Conservation (phyloP, 1,140 invertebrate genomes). For the Riptortus pedestris region DNA sequence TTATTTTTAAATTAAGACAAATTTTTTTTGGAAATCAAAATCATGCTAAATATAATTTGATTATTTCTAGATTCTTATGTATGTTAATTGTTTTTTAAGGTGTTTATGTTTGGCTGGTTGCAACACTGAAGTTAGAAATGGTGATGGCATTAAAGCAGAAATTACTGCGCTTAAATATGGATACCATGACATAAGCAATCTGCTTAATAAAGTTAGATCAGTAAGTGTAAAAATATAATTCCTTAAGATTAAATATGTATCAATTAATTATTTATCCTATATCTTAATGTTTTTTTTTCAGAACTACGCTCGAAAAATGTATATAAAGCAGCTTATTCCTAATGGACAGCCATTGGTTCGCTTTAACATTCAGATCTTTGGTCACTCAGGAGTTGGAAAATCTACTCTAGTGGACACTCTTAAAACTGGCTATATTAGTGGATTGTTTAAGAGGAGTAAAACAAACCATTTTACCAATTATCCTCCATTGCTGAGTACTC, state of each 20-base stretch:
- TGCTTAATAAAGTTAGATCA: constrained; percentile 58
- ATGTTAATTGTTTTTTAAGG: constrained; percentile 36
- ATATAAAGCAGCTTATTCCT: constrained; percentile 58
- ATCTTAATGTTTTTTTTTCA: constrained; percentile 34
- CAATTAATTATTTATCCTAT: too few species aligned
- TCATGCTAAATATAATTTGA: too few species aligned
- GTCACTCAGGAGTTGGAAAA: constrained; percentile 67
- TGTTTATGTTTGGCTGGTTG: constrained; percentile 64
- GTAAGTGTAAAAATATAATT: constrained; percentile 39
- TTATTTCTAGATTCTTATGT: too few species aligned
- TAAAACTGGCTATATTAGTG: constrained; percentile 55
- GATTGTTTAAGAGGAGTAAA: constrained; percentile 45
- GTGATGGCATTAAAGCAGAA: constrained; percentile 67
- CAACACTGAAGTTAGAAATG: constrained; percentile 54
- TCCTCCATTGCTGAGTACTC: constrained; percentile 14
- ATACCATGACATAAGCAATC: constrained; percentile 58
- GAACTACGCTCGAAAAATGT: constrained; percentile 47
- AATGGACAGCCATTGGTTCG: constrained; percentile 51
- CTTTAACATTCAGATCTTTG: constrained; percentile 66
- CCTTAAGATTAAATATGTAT: too few species aligned
- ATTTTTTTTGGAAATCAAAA: too few species aligned
- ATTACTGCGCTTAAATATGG: constrained; percentile 72
- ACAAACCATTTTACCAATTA: constrained; percentile 18
- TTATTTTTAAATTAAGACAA: too few species aligned
- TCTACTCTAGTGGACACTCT: constrained; percentile 60